These are phyloP conservation scores for Drosophila imparisetae DNA, from an alignment of 2,888 invertebrate species.

Conservation along the genomic window DNA sequence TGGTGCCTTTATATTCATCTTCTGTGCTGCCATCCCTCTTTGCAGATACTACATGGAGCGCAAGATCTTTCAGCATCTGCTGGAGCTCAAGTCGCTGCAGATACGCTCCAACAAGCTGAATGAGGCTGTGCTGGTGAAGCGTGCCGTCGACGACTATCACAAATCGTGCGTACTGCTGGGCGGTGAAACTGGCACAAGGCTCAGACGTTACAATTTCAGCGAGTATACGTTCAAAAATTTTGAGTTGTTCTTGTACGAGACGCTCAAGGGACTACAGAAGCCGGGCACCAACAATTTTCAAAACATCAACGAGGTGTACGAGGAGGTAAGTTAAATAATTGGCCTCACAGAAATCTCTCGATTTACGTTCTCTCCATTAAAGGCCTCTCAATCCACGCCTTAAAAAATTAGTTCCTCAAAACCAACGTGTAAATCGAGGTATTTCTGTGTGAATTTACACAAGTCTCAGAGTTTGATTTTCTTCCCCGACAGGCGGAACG, in stretches of 20 bases:
- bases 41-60: constrained; percentile 94
- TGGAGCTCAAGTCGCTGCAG: constrained; percentile 96
- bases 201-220: constrained; percentile 88
- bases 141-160: constrained; percentile 93
- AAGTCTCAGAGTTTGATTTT: neutral
- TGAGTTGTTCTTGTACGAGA: constrained; percentile 95
- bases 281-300: constrained; percentile 88
- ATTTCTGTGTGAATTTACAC: neutral
- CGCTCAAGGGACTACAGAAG: constrained; percentile 91
- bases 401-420: neutral
- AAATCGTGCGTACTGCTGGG: constrained; percentile 90
- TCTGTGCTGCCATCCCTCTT: constrained; percentile 21
- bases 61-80: constrained; percentile 95
- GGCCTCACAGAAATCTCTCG: neutral
- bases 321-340: constrained; percentile 85
- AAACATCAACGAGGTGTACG: constrained; percentile 88
- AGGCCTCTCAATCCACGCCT: neutral
- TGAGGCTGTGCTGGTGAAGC: constrained; percentile 93
- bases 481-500: constrained; percentile 81
- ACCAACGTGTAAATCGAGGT: neutral
- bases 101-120: constrained; percentile 95
- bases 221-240: constrained; percentile 91
- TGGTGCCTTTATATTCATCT: neutral
- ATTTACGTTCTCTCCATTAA: neutral
- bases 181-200: constrained; percentile 84